These are phyloP conservation scores for Drosophila niveifrons DNA, from an alignment of 2,888 invertebrate genomes.

Conservation along the genomic window DNA sequence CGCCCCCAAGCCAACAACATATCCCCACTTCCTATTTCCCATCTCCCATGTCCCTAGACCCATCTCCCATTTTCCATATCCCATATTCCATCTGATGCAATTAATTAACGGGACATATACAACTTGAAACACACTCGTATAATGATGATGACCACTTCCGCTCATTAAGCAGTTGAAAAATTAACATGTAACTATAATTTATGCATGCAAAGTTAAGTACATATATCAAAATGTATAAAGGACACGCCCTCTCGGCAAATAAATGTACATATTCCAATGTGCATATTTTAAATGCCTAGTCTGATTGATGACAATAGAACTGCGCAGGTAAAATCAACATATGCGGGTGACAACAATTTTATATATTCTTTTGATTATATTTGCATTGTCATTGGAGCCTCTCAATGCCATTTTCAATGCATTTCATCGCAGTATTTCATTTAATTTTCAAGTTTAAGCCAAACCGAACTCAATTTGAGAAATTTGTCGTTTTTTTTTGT, in stretches of 20 bases:
- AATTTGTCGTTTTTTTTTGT: slow-evolving; percentile 45
- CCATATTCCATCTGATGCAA: slow-evolving; percentile 19
- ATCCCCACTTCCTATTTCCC: no score
- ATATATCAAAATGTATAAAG: slow-evolving; percentile 32
- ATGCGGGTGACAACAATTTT: slow-evolving; percentile 26
- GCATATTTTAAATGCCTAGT: background rate
- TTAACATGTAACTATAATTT: slow-evolving; percentile 69
- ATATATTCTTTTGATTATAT: slow-evolving; percentile 40
- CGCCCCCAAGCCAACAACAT: slow-evolving; percentile 36
- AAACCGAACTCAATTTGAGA: slow-evolving; percentile 61
- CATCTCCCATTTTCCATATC: background rate
- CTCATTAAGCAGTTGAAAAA: slow-evolving; percentile 79
- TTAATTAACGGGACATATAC: slow-evolving; percentile 62
- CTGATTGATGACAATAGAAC: slow-evolving; percentile 41
- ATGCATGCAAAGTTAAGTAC: slow-evolving; percentile 45
- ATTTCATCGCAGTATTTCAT: slow-evolving; percentile 53
- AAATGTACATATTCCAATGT: background rate
- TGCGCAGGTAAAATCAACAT: slow-evolving; percentile 1
- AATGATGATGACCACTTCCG: slow-evolving; percentile 74
- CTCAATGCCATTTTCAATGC: background rate
- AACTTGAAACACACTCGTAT: slow-evolving; percentile 56
- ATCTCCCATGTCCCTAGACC: no score
- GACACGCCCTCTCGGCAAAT: slow-evolving; percentile 18
- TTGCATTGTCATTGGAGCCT: slow-evolving; percentile 34
- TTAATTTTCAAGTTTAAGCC: slow-evolving; percentile 66